Percentiles rank a stretch among this genome's conserved stretches.
phyloP scores from a whole-genome alignment of 2,113 vertebrate genomes.

The Festucalex cinctus region DNA sequence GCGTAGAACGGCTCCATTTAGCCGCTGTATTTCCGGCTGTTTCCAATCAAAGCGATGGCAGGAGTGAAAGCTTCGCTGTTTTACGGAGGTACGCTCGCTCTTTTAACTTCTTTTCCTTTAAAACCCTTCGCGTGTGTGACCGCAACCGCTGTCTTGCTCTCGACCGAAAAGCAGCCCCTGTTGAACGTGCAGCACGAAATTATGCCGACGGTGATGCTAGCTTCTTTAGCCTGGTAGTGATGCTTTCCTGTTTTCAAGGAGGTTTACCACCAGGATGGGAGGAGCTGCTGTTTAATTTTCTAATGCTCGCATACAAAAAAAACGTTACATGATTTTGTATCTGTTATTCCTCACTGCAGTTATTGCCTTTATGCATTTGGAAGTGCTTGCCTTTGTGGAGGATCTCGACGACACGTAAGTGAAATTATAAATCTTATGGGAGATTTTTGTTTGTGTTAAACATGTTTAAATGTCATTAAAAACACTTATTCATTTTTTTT shows the following conservation, averaged over 20 bases:
- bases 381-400: conserved; percentile 79
- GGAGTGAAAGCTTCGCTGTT: conserved; percentile 52
- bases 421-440: conserved; percentile 5
- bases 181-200: conserved; percentile 4
- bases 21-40: conserved; percentile 65
- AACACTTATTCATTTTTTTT: neutral
- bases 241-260: conserved; percentile 51
- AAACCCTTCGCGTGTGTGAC: too few relatives aligned
- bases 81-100: conserved; percentile 57
- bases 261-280: conserved; percentile 15
- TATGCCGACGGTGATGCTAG: conserved; percentile 33
- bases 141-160: neutral
- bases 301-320: neutral
- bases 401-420: conserved; percentile 97
- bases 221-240: conserved; percentile 48
- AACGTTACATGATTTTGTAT: neutral
- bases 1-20: conserved; percentile 28
- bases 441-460: neutral
- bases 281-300: neutral
- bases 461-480: neutral
- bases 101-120: neutral
- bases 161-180: neutral
- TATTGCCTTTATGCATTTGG: conserved; percentile 59
- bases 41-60: conserved; percentile 66
- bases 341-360: conserved; percentile 46